These are phyloP conservation scores for Tholera decimalis DNA, from an alignment of 2,888 invertebrate species.

Conservation along the genomic window DNA sequence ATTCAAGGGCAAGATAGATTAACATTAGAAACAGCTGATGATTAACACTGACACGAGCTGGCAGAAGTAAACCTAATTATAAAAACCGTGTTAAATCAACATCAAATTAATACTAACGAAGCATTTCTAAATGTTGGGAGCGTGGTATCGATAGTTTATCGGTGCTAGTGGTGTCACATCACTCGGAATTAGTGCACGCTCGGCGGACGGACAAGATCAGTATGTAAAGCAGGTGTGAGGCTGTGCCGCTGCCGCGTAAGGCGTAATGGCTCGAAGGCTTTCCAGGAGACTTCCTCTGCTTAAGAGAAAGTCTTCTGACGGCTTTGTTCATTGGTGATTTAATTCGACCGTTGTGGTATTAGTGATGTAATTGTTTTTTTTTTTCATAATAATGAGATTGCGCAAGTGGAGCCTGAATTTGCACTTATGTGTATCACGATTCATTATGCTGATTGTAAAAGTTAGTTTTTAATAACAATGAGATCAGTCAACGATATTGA, in stretches of 20 bases:
- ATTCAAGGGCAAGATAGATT: constrained; percentile 11
- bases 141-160: constrained; percentile 70
- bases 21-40: constrained; percentile 11
- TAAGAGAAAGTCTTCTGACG: constrained; percentile 80
- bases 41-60: background rate
- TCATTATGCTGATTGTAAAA: constrained; percentile 1
- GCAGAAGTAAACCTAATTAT: constrained; percentile 17
- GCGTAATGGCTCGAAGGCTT: constrained; percentile 80
- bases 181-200: constrained; percentile 86
- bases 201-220: constrained; percentile 82
- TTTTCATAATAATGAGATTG: constrained; percentile 25
- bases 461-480: background rate
- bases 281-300: constrained; percentile 77
- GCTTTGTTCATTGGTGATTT: constrained; percentile 65
- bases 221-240: constrained; percentile 88
- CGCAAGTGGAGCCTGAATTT: constrained; percentile 5
- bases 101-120: constrained; percentile 42
- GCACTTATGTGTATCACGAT: constrained; percentile 15
- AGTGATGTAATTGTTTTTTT: constrained; percentile 52
- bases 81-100: constrained; percentile 40
- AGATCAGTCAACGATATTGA: background rate
- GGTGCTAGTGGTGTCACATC: constrained; percentile 70
- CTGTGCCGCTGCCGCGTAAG: constrained; percentile 77
- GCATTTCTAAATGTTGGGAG: constrained; percentile 27
- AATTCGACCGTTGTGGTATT: constrained; percentile 26